These are phyloP conservation scores for Porites lobata DNA, from an alignment of 92 coral and sea anemone genomes.

Conservation along the genomic window DNA sequence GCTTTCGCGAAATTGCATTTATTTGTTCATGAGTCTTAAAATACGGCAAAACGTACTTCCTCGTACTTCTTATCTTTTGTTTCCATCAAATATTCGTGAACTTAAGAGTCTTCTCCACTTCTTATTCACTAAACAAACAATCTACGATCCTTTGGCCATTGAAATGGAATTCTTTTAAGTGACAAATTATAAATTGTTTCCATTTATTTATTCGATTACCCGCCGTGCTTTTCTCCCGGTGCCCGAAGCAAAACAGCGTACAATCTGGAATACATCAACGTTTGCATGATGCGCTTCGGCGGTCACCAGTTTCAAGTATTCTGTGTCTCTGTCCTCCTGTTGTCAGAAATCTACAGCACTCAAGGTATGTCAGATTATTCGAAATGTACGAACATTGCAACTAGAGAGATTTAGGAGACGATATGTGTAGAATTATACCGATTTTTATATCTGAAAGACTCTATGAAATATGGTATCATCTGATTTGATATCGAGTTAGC, in stretches of 20 bases:
- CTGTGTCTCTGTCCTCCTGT: conserved; percentile 3
- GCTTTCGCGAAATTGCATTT: neutral
- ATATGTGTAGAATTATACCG: neutral
- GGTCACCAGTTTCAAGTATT: conserved; percentile 6
- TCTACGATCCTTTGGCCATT: neutral
- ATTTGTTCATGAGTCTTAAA: neutral
- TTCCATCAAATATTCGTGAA: neutral
- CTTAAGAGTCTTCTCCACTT: neutral
- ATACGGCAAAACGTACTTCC: neutral
- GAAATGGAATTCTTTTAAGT: conserved; percentile 23
- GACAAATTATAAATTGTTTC: conserved; percentile 25
- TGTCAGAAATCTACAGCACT: neutral
- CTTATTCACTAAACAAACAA: neutral
- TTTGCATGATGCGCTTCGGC: conserved; percentile 15
- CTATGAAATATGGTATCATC: neutral
- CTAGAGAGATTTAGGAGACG: neutral
- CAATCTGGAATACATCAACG: conserved; percentile 14
- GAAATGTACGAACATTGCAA: neutral
- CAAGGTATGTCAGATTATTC: conserved; percentile 16
- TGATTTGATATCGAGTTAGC: too few relatives aligned
- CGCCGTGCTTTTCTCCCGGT: conserved; percentile 30
- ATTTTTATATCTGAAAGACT: neutral
- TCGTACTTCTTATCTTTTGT: neutral
- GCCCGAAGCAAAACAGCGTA: conserved; percentile 7
- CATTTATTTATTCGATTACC: conserved; percentile 24